A percentile compares a stretch with the other conserved stretches of the same genome.
Evolutionary conservation across 2,113 vertebrate species (phyloP).

Genomic region (Onychostruthus taczanowskii): DNA sequence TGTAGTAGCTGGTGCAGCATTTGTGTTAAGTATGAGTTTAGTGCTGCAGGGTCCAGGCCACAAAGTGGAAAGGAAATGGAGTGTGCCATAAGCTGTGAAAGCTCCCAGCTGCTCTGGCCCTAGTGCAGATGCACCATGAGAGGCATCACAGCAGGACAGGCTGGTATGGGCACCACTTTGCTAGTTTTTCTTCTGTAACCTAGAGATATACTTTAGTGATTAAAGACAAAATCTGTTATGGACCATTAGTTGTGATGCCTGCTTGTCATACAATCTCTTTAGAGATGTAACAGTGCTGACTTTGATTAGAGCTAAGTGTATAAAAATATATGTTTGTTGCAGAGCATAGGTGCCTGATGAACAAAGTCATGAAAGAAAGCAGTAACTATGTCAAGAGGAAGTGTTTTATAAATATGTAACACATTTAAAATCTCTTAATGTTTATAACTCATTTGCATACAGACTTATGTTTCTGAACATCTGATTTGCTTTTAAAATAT

Average conservation of each 20-base stretch:
- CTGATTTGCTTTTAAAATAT: not conserved
- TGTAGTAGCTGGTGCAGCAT: not conserved
- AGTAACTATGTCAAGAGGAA: not conserved
- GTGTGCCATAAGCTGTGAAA: not conserved
- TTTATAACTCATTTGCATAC: not conserved
- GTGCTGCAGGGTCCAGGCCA: not conserved
- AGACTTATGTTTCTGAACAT: not conserved
- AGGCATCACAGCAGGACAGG: accelerated
- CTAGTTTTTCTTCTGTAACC: not conserved
- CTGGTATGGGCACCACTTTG: not conserved
- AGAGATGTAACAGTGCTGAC: not conserved
- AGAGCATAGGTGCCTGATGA: not conserved
- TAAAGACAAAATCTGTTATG: not conserved
- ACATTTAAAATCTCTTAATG: not conserved
- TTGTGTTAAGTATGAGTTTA: not conserved
- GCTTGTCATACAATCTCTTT: not conserved
- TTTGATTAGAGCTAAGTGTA: not conserved
- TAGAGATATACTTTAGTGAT: not conserved
- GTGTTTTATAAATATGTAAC: not conserved
- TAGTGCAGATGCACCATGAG: accelerated
- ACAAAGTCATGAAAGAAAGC: not conserved
- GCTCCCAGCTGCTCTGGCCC: not conserved
- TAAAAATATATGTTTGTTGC: not conserved
- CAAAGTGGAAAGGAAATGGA: not conserved
- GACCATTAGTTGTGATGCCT: accelerated